These are phyloP conservation scores for Diplodus puntazzo DNA, from an alignment of 2,797 vertebrate genomes.

Conservation along the genomic window DNA sequence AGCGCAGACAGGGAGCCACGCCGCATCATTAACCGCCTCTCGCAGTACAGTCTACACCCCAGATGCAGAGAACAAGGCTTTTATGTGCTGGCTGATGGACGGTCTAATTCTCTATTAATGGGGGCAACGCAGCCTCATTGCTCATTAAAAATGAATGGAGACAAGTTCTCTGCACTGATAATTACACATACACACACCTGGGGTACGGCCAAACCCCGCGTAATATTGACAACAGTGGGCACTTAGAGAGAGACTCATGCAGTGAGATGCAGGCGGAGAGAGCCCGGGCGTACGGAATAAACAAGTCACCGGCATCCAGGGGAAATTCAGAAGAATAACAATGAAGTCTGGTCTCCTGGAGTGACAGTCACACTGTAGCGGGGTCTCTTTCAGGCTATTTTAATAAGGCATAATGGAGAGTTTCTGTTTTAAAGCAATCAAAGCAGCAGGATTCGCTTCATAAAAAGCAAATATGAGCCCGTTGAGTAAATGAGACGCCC, in stretches of 20 bases:
- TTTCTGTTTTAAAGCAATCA: constrained; percentile 43
- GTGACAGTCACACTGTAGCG: constrained; percentile 14
- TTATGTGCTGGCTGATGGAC: constrained; percentile 81
- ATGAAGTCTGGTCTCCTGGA: constrained; percentile 21
- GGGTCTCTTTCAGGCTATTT: constrained; percentile 2
- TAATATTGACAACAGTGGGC: constrained; percentile 57
- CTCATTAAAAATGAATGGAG: constrained; percentile 88
- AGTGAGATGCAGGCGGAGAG: constrained; percentile 34
- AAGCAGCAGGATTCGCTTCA: constrained; percentile 33
- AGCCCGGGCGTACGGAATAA: constrained; percentile 37
- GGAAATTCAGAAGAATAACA: constrained; percentile 38
- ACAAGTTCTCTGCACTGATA: constrained; percentile 83
- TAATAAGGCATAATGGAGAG: constrained; percentile 20
- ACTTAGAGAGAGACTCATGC: constrained; percentile 49
- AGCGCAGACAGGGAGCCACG: constrained; percentile 60
- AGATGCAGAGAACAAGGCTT: constrained; percentile 71
- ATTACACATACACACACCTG: constrained; percentile 78
- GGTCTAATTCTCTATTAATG: constrained; percentile 87
- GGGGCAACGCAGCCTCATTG: constrained; percentile 80
- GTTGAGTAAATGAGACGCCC: constrained; percentile 22
- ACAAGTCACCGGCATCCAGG: constrained; percentile 44
- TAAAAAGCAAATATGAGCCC: constrained; percentile 34
- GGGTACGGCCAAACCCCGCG: constrained; percentile 48
- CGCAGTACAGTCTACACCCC: constrained; percentile 54
- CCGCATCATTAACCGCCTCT: constrained; percentile 73